Evolutionary conservation across 2,888 invertebrate genomes (phyloP).

Genomic region (Sialis fuliginosa): DNA sequence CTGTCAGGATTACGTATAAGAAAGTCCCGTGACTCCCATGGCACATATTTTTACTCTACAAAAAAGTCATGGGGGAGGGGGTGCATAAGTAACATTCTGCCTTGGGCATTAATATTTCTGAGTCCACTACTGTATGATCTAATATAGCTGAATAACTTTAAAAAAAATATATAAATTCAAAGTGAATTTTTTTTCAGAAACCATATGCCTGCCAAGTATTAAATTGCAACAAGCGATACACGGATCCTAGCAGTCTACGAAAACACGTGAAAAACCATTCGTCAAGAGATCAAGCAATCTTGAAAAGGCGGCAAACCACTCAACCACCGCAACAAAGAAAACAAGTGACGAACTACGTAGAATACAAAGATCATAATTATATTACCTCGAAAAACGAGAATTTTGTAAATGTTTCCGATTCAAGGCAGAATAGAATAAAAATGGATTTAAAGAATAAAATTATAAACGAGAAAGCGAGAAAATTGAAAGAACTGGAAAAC

Average conservation of each 20-base stretch:
- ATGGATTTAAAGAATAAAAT: conserved; percentile 25
- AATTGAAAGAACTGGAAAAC: neutral
- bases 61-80: no score
- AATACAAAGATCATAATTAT: conserved; percentile 8
- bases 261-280: conserved; percentile 81
- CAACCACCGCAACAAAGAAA: neutral
- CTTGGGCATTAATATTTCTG: no score
- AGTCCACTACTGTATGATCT: neutral
- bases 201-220: conserved; percentile 80
- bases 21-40: no score
- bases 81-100: no score
- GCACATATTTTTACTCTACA: no score
- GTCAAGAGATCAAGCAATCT: conserved; percentile 22
- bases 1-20: no score
- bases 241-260: conserved; percentile 81
- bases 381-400: conserved; percentile 1
- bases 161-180: neutral
- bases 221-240: conserved; percentile 82
- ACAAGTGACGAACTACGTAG: conserved; percentile 12
- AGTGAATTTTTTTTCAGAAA: conserved; percentile 46
- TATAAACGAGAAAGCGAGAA: conserved; percentile 5
- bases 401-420: conserved; percentile 4
- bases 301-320: conserved; percentile 14
- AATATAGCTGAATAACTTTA: neutral
- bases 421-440: conserved; percentile 13